A percentile compares a stretch with the other conserved stretches of the same genome.
Evolutionary conservation across 2,113 vertebrate species (phyloP).

Genomic region (Poeciliopsis turrubarensis): DNA sequence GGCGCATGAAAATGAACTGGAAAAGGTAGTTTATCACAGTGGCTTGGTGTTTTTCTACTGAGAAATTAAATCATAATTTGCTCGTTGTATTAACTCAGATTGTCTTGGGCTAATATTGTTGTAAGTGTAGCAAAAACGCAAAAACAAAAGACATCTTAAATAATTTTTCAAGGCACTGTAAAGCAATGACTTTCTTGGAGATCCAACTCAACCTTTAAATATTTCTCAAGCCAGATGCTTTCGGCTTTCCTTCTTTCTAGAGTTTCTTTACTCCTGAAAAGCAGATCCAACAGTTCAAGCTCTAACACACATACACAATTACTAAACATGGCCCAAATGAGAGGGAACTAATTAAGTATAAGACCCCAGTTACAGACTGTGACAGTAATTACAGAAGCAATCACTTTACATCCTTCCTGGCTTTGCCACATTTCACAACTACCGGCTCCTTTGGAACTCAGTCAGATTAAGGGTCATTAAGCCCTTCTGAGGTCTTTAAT

Average conservation of each 20-base stretch:
- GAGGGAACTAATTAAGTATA: slow-evolving; percentile 62
- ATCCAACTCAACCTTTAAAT: neutral
- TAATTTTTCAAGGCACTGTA: neutral
- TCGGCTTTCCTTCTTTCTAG: slow-evolving; percentile 18
- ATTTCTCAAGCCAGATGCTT: slow-evolving; percentile 11
- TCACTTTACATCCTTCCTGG: slow-evolving; percentile 75
- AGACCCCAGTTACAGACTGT: slow-evolving; percentile 63
- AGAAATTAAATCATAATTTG: too few species aligned
- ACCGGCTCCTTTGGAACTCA: slow-evolving; percentile 69
- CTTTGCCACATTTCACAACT: slow-evolving; percentile 68
- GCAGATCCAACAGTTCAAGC: slow-evolving; percentile 4
- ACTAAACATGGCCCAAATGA: slow-evolving; percentile 49
- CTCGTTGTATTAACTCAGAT: too few species aligned
- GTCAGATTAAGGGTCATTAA: slow-evolving; percentile 75
- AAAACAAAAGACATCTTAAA: neutral
- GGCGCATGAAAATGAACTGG: too few species aligned
- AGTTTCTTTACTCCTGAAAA: slow-evolving; percentile 29
- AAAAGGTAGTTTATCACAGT: too few species aligned
- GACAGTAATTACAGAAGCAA: slow-evolving; percentile 76
- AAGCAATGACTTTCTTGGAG: neutral
- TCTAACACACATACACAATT: slow-evolving; percentile 30
- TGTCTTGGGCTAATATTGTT: neutral
- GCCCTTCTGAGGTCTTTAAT: slow-evolving; percentile 72
- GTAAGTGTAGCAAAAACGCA: neutral
- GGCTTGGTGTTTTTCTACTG: too few species aligned